These are phyloP conservation scores for Machaerirhynchus nigripectus DNA, from an alignment of 2,113 vertebrate genomes.

Conservation along the genomic window DNA sequence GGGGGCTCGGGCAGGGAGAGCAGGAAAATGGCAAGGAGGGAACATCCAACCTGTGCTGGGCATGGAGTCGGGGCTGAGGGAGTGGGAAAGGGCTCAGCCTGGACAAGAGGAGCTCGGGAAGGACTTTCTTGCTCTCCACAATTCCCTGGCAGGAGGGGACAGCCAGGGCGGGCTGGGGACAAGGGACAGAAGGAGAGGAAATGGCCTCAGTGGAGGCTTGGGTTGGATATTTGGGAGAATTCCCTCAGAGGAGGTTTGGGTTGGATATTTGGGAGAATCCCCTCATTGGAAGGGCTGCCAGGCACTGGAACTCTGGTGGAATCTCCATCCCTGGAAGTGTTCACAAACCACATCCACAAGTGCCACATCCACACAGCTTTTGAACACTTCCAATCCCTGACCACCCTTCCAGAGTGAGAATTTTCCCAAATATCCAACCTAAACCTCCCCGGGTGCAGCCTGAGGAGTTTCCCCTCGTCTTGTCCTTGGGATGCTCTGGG, in stretches of 20 bases:
- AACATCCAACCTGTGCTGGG: background rate
- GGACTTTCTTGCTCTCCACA: background rate
- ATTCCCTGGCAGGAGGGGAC: background rate
- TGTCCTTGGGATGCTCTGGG: background rate
- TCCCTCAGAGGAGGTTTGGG: background rate
- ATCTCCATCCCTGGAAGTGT: background rate
- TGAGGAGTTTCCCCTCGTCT: background rate
- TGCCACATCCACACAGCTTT: background rate
- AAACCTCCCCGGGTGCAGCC: background rate
- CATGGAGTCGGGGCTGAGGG: background rate
- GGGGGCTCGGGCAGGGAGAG: background rate
- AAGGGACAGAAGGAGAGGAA: background rate
- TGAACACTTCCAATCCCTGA: background rate
- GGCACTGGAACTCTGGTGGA: background rate
- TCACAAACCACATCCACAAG: background rate
- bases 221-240: no score
- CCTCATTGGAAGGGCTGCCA: background rate
- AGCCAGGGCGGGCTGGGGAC: background rate
- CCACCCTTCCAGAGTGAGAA: background rate
- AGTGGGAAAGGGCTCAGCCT: background rate
- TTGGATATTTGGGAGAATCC: background rate
- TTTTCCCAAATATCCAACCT: background rate
- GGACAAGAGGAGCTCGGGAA: background rate
- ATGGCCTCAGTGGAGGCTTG: background rate
- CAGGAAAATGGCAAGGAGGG: fast-evolving